Conservation (phyloP, 1,140 invertebrate genomes). For the Lutraria rhynchaena region DNA sequence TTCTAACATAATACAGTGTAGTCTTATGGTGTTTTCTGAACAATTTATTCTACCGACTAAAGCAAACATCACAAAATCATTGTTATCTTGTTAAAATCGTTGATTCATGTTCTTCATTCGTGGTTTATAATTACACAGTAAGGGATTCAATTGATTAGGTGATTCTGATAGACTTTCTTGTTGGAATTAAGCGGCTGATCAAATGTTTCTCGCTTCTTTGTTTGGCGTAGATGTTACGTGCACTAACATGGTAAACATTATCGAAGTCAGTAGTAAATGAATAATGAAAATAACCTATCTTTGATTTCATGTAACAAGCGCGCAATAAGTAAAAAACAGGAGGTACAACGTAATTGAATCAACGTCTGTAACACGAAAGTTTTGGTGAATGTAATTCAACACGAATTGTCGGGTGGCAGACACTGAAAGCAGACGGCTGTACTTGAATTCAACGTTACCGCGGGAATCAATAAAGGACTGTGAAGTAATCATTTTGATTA, state of each 20-base stretch:
- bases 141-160: slow-evolving; percentile 41
- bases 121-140: slow-evolving; percentile 36
- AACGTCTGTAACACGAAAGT: background rate
- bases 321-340: too few species aligned
- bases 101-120: slow-evolving; percentile 17
- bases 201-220: slow-evolving; percentile 23
- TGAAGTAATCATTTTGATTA: slow-evolving; percentile 26
- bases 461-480: slow-evolving; percentile 24
- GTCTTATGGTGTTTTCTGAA: too few species aligned
- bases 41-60: too few species aligned
- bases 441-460: background rate
- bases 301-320: background rate
- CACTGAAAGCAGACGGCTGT: slow-evolving; percentile 10
- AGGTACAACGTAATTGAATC: slow-evolving; percentile 36
- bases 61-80: slow-evolving; percentile 2
- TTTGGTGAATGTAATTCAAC: slow-evolving; percentile 17
- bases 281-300: slow-evolving; percentile 29
- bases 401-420: slow-evolving; percentile 30
- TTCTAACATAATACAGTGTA: too few species aligned
- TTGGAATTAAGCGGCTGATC: slow-evolving; percentile 33
- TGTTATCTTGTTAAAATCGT: slow-evolving; percentile 39
- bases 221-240: slow-evolving; percentile 33
- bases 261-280: slow-evolving; percentile 18
- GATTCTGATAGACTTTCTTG: slow-evolving; percentile 19
- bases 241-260: background rate